Evolutionary conservation across 1,140 invertebrate species (phyloP), one percentile per base, ranked within the genome.

Genomic region (Magallana angulata): DNA sequence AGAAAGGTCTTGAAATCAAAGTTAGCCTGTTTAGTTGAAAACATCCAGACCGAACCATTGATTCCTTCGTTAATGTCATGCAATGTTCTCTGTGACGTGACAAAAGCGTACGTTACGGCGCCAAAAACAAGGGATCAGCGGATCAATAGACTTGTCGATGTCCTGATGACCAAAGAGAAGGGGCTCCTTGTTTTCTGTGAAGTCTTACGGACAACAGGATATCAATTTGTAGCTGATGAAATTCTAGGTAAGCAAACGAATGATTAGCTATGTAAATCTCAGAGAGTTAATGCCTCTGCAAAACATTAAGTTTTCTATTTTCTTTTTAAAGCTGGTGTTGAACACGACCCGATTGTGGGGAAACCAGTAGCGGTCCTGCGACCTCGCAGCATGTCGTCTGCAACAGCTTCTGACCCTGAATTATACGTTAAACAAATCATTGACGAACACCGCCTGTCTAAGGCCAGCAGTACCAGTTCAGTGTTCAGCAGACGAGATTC

Each of bases 401-500:
- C 68, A 30, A 71, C 68, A 30, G 24, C 36, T 7, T 71, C 68
- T 12, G 68, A 71, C 36, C 14, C 68, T 30, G 68, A 71, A 12
- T 71, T 24, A 24, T 71, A 71, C 7, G 24, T 71, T 1, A 36
- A 71, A 71, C 18, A 71, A 12, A 18, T 71, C 8, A 30, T 71
- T 30, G 6, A 71, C 9, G 68, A 30, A 71, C 30, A 71, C 9
- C 68, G 68, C 7, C 18, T 71, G 24, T 71, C 68, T 9, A 36
- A 64, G 2, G 18, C 8, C 9, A 71, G 68, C 11, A 71, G 68
- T 24, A 9, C 68, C 24, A 12, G 68, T 7, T 71, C 68, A 11
- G 68, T 71, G 18, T 71, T 71, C 68, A 71, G 68, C 68, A 71
- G 68, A 71, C 68, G 68, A 71, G 68, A 71, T 48, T 71, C 68